Evolutionary conservation across 2,113 vertebrate genomes (phyloP).

Genomic region (Numida meleagris): DNA sequence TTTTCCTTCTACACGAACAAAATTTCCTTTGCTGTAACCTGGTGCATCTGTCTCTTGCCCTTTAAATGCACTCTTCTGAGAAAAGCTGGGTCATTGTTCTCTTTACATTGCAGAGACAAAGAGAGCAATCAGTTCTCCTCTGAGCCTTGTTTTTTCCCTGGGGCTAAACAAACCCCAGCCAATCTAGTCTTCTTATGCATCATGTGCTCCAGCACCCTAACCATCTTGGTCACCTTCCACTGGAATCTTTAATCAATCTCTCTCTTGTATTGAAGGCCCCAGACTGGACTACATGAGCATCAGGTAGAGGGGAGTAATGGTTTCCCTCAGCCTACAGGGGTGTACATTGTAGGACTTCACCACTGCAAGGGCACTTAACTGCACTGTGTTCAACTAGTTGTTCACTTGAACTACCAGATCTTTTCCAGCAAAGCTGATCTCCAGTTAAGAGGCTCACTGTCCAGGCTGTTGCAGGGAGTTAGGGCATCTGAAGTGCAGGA

Average conservation of each 20-base stretch:
- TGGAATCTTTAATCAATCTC: background rate
- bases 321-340: background rate
- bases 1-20: background rate
- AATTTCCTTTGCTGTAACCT: background rate
- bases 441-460: background rate
- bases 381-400: background rate
- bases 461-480: background rate
- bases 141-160: background rate
- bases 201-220: background rate
- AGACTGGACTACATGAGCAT: background rate
- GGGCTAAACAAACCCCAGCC: background rate
- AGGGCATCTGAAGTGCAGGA: background rate
- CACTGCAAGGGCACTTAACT: background rate
- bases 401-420: background rate
- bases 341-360: background rate
- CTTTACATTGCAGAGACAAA: background rate
- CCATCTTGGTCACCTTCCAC: background rate
- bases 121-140: background rate
- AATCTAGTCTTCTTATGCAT: fast-evolving
- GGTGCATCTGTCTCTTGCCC: background rate
- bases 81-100: background rate
- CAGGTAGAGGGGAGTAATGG: background rate
- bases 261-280: background rate
- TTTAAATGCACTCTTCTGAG: background rate
- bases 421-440: background rate